Percentiles rank a stretch among this genome's conserved stretches.
Conservation (phyloP, 2,888 invertebrate genomes). For the Eumacrocentrus americanus region DNA sequence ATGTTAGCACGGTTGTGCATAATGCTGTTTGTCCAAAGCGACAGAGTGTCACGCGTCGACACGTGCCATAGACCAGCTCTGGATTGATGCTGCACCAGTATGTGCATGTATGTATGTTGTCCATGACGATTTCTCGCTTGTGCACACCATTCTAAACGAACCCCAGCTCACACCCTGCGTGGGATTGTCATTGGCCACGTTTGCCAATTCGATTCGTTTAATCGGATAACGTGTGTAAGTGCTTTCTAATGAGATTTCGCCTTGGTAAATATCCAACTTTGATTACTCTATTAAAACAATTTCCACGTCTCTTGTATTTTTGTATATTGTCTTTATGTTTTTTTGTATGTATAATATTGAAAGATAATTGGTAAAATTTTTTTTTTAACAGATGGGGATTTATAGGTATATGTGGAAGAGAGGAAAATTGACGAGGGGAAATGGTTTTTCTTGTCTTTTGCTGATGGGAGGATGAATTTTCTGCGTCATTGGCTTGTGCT, state of each 20-base stretch:
- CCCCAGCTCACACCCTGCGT: constrained; percentile 12
- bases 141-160: constrained; percentile 15
- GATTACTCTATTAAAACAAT: constrained; percentile 16
- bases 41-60: constrained; percentile 56
- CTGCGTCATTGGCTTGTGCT: constrained; percentile 40
- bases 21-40: constrained; percentile 59
- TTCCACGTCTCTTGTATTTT: not conserved
- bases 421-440: constrained; percentile 17
- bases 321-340: too few relatives aligned
- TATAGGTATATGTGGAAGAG: constrained; percentile 26
- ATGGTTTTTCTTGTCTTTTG: constrained; percentile 24
- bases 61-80: constrained; percentile 48
- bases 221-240: constrained; percentile 31
- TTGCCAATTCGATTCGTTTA: constrained; percentile 29
- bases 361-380: too few relatives aligned
- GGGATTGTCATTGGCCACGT: constrained; percentile 24
- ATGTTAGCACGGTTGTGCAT: constrained; percentile 60
- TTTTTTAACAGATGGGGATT: not conserved
- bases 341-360: too few relatives aligned
- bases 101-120: constrained; percentile 5
- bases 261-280: constrained; percentile 16
- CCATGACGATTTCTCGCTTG: not conserved
- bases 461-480: constrained; percentile 40
- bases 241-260: constrained; percentile 22
- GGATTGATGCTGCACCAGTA: constrained; percentile 25